Evolutionary conservation across 1,140 invertebrate genomes (phyloP).

Genomic region (Tigriopus japonicus): DNA sequence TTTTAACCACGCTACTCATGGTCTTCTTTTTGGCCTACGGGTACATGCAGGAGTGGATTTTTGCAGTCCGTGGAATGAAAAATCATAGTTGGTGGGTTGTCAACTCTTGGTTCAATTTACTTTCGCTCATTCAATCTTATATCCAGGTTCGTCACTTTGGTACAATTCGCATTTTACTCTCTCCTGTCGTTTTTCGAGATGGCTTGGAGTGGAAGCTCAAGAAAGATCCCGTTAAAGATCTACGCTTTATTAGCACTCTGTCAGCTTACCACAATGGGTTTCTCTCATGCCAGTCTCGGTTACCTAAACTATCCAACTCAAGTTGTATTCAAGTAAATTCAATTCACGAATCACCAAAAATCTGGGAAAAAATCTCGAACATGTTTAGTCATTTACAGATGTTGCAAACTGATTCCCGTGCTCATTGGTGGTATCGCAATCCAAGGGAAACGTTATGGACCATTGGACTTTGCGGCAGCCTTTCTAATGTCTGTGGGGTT

Average conservation of each 20-base stretch:
- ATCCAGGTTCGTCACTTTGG: not conserved
- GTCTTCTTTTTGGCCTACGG: not conserved
- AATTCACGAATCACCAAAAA: too few relatives aligned
- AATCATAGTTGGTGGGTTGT: too few relatives aligned
- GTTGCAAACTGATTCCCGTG: constrained; percentile 89
- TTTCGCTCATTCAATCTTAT: not conserved
- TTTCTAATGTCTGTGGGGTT: constrained; percentile 73
- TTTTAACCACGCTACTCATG: not conserved
- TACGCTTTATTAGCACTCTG: constrained; percentile 64
- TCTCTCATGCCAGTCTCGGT: constrained; percentile 83
- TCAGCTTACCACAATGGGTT: constrained; percentile 82
- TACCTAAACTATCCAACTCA: constrained; percentile 87
- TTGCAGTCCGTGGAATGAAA: not conserved
- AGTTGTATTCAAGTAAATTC: constrained; percentile 79
- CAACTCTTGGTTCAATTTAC: not conserved
- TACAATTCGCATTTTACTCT: constrained; percentile 19
- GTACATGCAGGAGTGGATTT: not conserved
- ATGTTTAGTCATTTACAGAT: constrained; percentile 22
- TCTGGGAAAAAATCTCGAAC: too few relatives aligned
- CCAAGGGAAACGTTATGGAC: constrained; percentile 65
- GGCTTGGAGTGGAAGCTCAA: not conserved
- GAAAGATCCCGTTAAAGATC: constrained; percentile 48
- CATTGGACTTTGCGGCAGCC: constrained; percentile 63
- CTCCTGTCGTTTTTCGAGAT: not conserved
- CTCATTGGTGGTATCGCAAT: constrained; percentile 78